These are phyloP conservation scores for Silvanus unidentatus DNA, from an alignment of 2,888 invertebrate species.

Conservation along the genomic window DNA sequence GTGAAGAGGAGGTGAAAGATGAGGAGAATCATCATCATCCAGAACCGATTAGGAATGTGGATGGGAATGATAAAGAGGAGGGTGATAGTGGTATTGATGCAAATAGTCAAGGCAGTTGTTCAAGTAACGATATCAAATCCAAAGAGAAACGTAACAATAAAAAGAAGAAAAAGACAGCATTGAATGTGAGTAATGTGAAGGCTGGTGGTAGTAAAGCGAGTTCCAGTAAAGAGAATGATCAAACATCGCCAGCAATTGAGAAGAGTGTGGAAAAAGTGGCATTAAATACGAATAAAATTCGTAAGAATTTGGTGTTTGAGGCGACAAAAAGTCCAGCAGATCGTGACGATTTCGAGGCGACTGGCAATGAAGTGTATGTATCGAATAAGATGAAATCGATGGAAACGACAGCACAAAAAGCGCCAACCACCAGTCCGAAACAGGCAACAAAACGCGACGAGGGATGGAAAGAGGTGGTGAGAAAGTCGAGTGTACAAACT, in stretches of 20 bases:
- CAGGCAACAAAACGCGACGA: conserved; percentile 70
- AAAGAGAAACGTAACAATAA: conserved; percentile 58
- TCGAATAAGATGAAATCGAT: conserved; percentile 44
- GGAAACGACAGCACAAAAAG: conserved; percentile 16
- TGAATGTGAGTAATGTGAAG: conserved; percentile 16
- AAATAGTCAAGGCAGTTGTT: conserved; percentile 83
- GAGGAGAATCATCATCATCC: conserved; percentile 49
- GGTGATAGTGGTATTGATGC: conserved; percentile 87
- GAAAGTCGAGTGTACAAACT: conserved; percentile 51
- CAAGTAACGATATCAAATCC: conserved; percentile 76
- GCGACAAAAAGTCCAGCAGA: conserved; percentile 64
- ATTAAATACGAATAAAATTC: conserved; percentile 9
- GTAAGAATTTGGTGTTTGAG: conserved; percentile 63
- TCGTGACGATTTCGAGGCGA: conserved; percentile 67
- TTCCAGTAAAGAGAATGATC: conserved; percentile 26
- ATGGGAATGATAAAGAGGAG: conserved; percentile 64
- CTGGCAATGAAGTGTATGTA: conserved; percentile 58
- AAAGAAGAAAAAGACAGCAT: conserved; percentile 48
- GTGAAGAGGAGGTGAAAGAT: conserved; percentile 55
- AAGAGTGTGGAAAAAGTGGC: conserved; percentile 17
- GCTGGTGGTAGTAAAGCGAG: conserved; percentile 22
- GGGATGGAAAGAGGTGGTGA: conserved; percentile 89
- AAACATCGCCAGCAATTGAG: conserved; percentile 10
- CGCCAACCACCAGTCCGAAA: conserved; percentile 59
- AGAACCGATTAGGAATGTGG: conserved; percentile 38